Evolutionary conservation across 2,888 invertebrate genomes (phyloP), one percentile per base, ranked within the genome.

Genomic region (Dasysyrphus albostriatus): DNA sequence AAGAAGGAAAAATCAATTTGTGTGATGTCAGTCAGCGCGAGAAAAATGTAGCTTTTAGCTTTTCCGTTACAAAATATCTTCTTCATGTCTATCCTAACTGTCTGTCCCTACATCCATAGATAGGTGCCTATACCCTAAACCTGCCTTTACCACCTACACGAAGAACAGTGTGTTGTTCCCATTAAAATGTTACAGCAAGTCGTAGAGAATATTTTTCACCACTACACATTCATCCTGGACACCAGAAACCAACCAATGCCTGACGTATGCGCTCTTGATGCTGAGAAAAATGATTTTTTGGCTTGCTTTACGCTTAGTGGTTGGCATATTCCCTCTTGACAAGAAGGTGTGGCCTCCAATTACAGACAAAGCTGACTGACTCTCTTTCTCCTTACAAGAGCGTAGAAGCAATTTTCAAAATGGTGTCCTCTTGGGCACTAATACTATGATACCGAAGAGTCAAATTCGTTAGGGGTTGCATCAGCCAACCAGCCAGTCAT

Each of bases 301-400:
- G 87, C 87, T 87, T 87, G 87, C 87, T 72, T 87, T 54, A 87
- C 87, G 83, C 87, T 87, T 87, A 87, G 87, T 87, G 87, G 87
- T 87, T 87, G 87, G 87, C 83, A 87, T 79, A 87, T 87, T 87
- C 83, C 51, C 78, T 63, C 54, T 67, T 87, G 87, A 87, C 70
- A 83, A 63, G 78, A 70, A 79, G 87, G 87, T 87, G 87, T 87
- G 87, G 83, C 87, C 75, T 87, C 61, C 24, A 54, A 51, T 16
- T 42, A 77, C 61, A 82, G 49, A 61, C 12, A 14, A 9, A 8
- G 3, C 39, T 59, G 19, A 47, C 47, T 67, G 49, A 74, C 49
- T 74, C 63, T 49, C 61, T 61, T 37, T n/a, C 37, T 49, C 34
- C 47, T 29, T 63, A 8, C 37, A 24, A 29, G 65, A 9, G 44